These are phyloP conservation scores for Festucalex cinctus DNA, from an alignment of 2,113 vertebrate species.

Conservation along the genomic window DNA sequence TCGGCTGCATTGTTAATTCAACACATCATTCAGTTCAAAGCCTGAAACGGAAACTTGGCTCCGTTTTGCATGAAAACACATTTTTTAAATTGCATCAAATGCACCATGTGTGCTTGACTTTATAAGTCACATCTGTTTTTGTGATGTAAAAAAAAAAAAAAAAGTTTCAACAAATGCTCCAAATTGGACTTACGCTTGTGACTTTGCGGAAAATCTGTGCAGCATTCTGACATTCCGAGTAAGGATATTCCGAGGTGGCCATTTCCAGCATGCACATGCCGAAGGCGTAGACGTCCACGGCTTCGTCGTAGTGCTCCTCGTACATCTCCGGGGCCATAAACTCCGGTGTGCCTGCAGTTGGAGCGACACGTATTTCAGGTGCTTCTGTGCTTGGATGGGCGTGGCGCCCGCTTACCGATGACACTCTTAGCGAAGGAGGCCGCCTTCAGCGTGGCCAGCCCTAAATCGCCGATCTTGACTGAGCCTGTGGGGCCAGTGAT, in stretches of 20 bases:
- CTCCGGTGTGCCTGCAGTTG: conserved; percentile 69
- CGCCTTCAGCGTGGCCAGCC: conserved; percentile 71
- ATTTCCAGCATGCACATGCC: conserved; percentile 98
- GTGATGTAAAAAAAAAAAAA: too few relatives aligned
- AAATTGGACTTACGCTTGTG: conserved; percentile 83
- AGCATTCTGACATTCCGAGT: conserved; percentile 73
- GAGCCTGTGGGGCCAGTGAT: conserved; percentile 81
- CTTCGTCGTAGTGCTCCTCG: conserved; percentile 92
- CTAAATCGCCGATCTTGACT: conserved; percentile 72
- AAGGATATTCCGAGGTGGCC: conserved; percentile 80
- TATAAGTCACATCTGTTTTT: too few relatives aligned
- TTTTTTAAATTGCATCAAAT: too few relatives aligned
- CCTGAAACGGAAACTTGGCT: too few relatives aligned
- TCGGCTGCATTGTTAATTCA: too few relatives aligned
- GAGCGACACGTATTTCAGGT: neutral
- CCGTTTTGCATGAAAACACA: too few relatives aligned
- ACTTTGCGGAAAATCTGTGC: conserved; percentile 84
- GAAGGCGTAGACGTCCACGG: conserved; percentile 91
- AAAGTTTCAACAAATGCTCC: too few relatives aligned
- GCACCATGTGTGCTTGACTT: too few relatives aligned
- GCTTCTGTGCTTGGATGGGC: neutral
- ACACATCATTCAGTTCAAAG: too few relatives aligned
- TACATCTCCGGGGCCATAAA: conserved; percentile 90
- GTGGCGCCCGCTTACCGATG: conserved; percentile 76
- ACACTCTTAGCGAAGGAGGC: conserved; percentile 87